These are phyloP conservation scores for Ondatra zibethicus DNA, from an alignment of 2,113 vertebrate genomes.

Conservation along the genomic window DNA sequence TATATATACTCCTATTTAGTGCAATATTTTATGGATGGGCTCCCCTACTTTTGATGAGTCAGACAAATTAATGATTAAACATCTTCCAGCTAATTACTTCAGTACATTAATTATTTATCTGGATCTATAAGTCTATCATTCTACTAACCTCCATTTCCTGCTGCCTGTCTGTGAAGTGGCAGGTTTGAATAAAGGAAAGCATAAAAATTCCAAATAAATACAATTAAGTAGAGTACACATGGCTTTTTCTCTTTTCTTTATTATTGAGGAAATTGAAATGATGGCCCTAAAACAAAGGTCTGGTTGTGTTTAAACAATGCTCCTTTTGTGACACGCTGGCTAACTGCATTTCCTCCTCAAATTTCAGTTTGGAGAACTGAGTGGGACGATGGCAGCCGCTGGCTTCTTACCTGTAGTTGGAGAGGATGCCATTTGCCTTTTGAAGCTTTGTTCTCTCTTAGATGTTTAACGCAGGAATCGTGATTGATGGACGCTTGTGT, in stretches of 20 bases:
- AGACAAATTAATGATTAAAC: slow-evolving; percentile 78
- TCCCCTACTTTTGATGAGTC: slow-evolving; percentile 65
- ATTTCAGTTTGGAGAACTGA: slow-evolving; percentile 69
- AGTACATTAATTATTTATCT: slow-evolving; percentile 79
- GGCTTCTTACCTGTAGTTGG: slow-evolving; percentile 55
- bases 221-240: slow-evolving; percentile 16
- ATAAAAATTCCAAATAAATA: slow-evolving; percentile 56
- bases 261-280: slow-evolving; percentile 40
- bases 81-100: slow-evolving; percentile 76
- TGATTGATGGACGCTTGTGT: neutral
- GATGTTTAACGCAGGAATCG: slow-evolving; percentile 37
- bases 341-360: slow-evolving; percentile 63
- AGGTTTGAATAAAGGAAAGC: slow-evolving; percentile 23
- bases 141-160: slow-evolving; percentile 40
- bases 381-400: slow-evolving; percentile 4
- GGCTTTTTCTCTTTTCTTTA: neutral
- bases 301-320: slow-evolving; percentile 74
- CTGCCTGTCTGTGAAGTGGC: slow-evolving; percentile 36
- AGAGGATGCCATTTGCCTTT: slow-evolving; percentile 14
- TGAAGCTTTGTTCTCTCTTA: slow-evolving; percentile 37
- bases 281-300: slow-evolving; percentile 64
- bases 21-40: slow-evolving; percentile 39
- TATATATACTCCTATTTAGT: slow-evolving; percentile 56
- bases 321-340: slow-evolving; percentile 60
- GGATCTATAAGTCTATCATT: slow-evolving; percentile 54